Conservation (phyloP, 1,140 invertebrate genomes). For the Macrocentrus cingulum region DNA sequence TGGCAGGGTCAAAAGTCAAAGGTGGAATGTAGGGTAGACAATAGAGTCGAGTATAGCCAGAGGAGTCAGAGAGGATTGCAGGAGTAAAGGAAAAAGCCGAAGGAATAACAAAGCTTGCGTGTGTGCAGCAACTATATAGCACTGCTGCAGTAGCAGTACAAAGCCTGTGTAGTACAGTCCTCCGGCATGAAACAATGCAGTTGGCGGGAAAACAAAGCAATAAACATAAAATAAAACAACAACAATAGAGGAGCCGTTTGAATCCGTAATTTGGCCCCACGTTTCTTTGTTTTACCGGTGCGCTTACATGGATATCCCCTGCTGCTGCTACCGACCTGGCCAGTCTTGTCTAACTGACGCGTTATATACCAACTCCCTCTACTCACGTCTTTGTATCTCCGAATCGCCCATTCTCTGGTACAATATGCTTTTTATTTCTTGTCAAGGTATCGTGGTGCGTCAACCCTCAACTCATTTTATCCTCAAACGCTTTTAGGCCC, state of each 20-base stretch:
- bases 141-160: no score
- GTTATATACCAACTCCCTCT: conserved; percentile 22
- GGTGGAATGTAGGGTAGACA: neutral
- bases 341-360: conserved; percentile 33
- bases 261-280: conserved; percentile 55
- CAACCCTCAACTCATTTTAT: conserved; percentile 1
- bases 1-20: neutral
- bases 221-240: conserved; percentile 54
- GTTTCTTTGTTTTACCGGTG: conserved; percentile 48
- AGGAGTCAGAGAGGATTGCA: conserved; percentile 35
- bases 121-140: conserved; percentile 37
- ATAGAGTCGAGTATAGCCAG: no score
- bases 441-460: neutral
- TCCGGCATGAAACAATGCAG: conserved; percentile 49
- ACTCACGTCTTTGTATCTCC: conserved; percentile 9
- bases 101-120: conserved; percentile 34
- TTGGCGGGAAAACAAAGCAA: conserved; percentile 54
- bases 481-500: conserved; percentile 19
- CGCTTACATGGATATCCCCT: conserved; percentile 36
- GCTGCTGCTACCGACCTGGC: conserved; percentile 35
- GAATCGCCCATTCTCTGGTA: conserved; percentile 25
- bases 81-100: conserved; percentile 36
- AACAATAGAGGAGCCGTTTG: conserved; percentile 48
- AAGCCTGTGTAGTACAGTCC: conserved; percentile 30
- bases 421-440: conserved; percentile 21